Conservation (phyloP, 2,888 invertebrate genomes). For the Masnerella sp. region DNA sequence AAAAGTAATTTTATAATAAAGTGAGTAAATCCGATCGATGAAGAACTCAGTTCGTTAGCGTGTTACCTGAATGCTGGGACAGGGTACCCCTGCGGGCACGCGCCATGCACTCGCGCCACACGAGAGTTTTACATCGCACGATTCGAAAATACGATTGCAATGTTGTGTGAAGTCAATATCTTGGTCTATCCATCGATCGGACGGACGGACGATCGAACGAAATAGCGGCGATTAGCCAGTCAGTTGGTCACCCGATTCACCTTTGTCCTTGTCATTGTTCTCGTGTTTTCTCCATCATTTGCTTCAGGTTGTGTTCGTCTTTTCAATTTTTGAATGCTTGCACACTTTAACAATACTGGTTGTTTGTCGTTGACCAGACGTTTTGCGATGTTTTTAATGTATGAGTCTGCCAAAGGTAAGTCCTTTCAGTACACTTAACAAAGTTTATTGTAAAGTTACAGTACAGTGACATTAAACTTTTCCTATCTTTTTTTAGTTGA, state of each 20-base stretch:
- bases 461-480: no score
- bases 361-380: conserved; percentile 8
- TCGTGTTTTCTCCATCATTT: conserved; percentile 50
- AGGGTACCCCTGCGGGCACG: conserved; percentile 91
- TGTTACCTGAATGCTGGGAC: conserved; percentile 99
- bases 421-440: conserved; percentile 11
- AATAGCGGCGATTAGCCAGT: conserved; percentile 50
- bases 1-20: neutral
- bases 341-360: conserved; percentile 15
- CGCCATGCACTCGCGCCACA: conserved; percentile 70
- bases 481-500: no score
- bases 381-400: neutral
- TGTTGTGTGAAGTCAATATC: conserved; percentile 54
- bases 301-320: conserved; percentile 46
- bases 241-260: conserved; percentile 56
- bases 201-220: conserved; percentile 54
- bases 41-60: conserved; percentile 75
- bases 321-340: conserved; percentile 35
- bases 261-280: conserved; percentile 51
- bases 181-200: conserved; percentile 60
- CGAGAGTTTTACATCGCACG: conserved; percentile 63
- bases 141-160: conserved; percentile 50
- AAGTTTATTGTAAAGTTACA: conserved; percentile 1
- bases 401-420: conserved; percentile 22
- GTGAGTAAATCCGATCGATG: conserved; percentile 56